Percentiles rank a stretch among this genome's conserved stretches.
Conservation (phyloP, 2,113 vertebrate genomes). For the Pelecanoides urinatrix region DNA sequence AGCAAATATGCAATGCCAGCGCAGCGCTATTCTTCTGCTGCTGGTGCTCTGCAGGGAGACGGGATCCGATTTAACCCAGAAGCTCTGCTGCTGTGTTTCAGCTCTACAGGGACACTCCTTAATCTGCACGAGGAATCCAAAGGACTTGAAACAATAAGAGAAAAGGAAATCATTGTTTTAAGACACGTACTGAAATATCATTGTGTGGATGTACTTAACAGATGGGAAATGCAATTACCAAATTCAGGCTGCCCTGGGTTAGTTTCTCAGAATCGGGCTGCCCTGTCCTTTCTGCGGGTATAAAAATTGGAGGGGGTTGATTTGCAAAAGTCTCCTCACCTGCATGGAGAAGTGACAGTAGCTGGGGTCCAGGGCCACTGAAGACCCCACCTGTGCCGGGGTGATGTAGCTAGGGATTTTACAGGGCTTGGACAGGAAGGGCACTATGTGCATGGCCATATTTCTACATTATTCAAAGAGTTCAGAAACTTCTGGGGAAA, state of each 20-base stretch:
- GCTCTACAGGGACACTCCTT: conserved; percentile 26
- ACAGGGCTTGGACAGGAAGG: background rate
- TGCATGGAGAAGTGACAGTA: rapidly evolving
- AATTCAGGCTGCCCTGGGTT: background rate
- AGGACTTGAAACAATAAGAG: conserved; percentile 16
- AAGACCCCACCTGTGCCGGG: background rate
- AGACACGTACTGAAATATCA: background rate
- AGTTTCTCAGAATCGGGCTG: background rate
- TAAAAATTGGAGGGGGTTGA: background rate
- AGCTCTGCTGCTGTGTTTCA: background rate
- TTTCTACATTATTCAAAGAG: background rate
- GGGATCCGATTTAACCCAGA: background rate
- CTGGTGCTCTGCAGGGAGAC: background rate
- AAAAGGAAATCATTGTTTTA: conserved; percentile 50
- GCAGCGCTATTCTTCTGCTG: background rate
- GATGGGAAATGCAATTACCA: background rate
- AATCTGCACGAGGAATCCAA: background rate
- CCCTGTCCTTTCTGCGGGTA: background rate
- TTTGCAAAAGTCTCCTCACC: background rate
- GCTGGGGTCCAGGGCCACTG: background rate
- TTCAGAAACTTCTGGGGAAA: background rate
- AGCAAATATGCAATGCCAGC: background rate
- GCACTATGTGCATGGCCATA: background rate
- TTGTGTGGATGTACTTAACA: conserved; percentile 14
- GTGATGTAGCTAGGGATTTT: background rate